phyloP scores from a whole-genome alignment of 2,113 vertebrate genomes.

The Takifugu flavidus region DNA sequence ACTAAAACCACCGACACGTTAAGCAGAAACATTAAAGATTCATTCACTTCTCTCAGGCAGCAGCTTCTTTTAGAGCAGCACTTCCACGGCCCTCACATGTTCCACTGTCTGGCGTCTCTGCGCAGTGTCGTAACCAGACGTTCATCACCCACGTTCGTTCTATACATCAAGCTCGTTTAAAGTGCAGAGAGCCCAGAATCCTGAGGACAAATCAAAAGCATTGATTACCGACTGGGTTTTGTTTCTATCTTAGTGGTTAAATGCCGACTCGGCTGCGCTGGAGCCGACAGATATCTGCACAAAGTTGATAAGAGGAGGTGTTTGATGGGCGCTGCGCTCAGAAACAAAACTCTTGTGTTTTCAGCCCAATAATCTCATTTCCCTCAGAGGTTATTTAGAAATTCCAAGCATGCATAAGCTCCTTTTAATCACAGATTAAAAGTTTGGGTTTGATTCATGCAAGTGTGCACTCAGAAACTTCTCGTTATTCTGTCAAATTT shows the following conservation, averaged over 20 bases:
- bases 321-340: conserved; percentile 14
- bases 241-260: background rate
- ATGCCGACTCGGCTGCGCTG: background rate
- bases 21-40: conserved; percentile 68
- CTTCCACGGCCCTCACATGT: conserved; percentile 36
- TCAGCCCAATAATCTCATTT: conserved; percentile 30
- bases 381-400: conserved; percentile 40
- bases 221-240: background rate
- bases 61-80: conserved; percentile 52
- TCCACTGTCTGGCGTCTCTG: background rate
- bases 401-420: conserved; percentile 20
- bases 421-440: conserved; percentile 41
- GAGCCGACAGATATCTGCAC: conserved; percentile 15
- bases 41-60: conserved; percentile 46
- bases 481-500: conserved; percentile 54
- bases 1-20: conserved; percentile 79
- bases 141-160: conserved; percentile 15
- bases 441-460: conserved; percentile 37
- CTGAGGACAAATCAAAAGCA: background rate
- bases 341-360: conserved; percentile 14
- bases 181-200: background rate
- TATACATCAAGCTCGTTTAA: conserved; percentile 13
- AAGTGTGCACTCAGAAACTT: conserved; percentile 19
- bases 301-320: conserved; percentile 19
- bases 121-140: background rate